Conservation (phyloP, 2,113 vertebrate genomes). For the Carassius auratus region DNA sequence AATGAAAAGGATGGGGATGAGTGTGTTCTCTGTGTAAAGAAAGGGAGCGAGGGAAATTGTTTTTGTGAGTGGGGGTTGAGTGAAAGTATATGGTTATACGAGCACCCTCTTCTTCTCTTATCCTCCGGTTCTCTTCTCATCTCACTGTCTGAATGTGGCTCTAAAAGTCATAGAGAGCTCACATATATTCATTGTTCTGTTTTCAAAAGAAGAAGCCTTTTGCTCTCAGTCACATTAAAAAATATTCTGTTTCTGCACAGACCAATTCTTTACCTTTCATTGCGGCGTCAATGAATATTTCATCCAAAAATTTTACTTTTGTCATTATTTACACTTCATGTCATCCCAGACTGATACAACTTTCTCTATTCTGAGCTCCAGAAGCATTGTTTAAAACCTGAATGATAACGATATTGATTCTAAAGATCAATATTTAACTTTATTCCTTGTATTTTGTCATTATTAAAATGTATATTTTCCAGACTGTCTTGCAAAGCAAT, state of each 20-base stretch:
- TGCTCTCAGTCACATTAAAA: background rate
- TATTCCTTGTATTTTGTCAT: background rate
- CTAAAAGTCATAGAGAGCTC: background rate
- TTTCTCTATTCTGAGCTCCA: background rate
- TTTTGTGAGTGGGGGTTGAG: constrained; percentile 21
- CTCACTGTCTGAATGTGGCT: constrained; percentile 5
- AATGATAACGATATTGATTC: background rate
- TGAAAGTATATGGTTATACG: background rate
- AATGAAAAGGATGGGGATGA: constrained; percentile 39
- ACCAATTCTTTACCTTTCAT: background rate
- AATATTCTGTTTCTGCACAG: background rate
- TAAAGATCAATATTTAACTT: background rate
- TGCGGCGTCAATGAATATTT: background rate
- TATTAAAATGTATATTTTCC: background rate
- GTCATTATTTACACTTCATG: background rate
- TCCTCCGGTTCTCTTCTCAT: constrained; percentile 5
- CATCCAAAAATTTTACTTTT: background rate
- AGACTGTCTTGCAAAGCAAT: background rate
- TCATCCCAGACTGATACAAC: background rate
- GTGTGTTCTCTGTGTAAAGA: constrained; percentile 29
- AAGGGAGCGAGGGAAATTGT: background rate
- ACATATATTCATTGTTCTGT: constrained; percentile 25
- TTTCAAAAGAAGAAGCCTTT: background rate
- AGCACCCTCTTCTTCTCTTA: background rate
- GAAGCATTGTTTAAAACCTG: background rate